phyloP scores from a whole-genome alignment of 2,797 vertebrate species.

The Orestias chungarensis region DNA sequence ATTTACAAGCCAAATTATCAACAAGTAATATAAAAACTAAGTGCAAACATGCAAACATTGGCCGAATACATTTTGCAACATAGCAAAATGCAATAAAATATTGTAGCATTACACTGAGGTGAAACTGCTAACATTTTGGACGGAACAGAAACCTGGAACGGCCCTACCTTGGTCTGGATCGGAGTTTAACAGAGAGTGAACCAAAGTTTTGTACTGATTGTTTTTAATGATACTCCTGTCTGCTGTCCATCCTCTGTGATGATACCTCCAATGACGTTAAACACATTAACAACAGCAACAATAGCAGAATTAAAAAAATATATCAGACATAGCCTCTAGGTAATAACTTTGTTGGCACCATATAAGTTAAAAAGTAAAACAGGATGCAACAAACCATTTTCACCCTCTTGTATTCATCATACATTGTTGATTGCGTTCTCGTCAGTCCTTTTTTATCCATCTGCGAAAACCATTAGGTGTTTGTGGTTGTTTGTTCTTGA shows the following conservation, averaged over 20 bases:
- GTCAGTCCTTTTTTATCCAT: background rate
- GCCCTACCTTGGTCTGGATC: too few relatives aligned
- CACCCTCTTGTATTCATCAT: background rate
- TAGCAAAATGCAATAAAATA: background rate
- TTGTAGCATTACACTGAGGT: too few relatives aligned
- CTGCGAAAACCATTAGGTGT: background rate
- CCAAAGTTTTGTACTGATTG: too few relatives aligned
- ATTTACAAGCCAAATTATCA: background rate
- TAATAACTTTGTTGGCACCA: background rate
- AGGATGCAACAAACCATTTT: background rate
- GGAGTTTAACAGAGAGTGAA: too few relatives aligned
- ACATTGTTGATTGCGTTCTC: too few relatives aligned
- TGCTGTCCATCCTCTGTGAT: background rate
- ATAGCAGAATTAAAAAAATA: background rate
- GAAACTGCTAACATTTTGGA: too few relatives aligned
- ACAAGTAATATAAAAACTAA: background rate
- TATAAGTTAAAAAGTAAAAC: too few relatives aligned
- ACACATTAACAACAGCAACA: background rate
- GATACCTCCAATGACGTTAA: background rate
- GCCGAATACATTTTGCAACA: background rate
- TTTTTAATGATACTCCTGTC: too few relatives aligned
- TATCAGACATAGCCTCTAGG: background rate
- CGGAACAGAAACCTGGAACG: too few relatives aligned
- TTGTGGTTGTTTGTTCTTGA: background rate
- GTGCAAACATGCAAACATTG: background rate